Percentiles rank a stretch among this genome's conserved stretches.
Evolutionary conservation across 1,140 invertebrate genomes (phyloP).

Genomic region (Odontomachus brunneus): DNA sequence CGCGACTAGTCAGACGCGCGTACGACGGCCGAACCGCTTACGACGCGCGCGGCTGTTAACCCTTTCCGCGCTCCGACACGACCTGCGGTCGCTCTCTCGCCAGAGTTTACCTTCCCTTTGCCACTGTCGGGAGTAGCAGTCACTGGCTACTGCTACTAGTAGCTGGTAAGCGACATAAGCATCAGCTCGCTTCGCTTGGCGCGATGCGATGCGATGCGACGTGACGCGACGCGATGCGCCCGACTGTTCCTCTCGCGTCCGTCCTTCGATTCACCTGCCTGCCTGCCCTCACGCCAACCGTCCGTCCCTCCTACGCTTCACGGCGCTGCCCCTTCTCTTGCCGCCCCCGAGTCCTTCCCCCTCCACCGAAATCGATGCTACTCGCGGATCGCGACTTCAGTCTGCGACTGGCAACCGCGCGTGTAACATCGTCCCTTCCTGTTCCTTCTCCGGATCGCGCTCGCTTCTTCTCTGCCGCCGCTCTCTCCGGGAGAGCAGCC

Average conservation of each 20-base stretch:
- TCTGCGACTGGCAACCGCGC: slow-evolving; percentile 77
- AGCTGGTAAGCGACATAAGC: slow-evolving; percentile 45
- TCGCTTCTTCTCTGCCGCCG: not conserved
- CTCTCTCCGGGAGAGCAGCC: too few species aligned
- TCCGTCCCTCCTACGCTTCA: slow-evolving; percentile 63
- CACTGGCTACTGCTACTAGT: not conserved
- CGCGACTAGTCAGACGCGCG: slow-evolving; percentile 16
- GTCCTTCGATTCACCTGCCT: slow-evolving; percentile 52
- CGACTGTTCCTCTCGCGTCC: slow-evolving; percentile 66
- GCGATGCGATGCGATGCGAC: slow-evolving; percentile 3
- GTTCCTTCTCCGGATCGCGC: slow-evolving; percentile 14
- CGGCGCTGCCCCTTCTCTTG: slow-evolving; percentile 36
- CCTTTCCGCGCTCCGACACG: not conserved
- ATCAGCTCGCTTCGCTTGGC: slow-evolving; percentile 30
- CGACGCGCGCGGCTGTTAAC: slow-evolving; percentile 1
- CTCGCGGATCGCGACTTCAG: slow-evolving; percentile 77
- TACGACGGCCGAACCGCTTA: not conserved
- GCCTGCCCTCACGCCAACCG: slow-evolving; percentile 59
- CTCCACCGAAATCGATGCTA: slow-evolving; percentile 78
- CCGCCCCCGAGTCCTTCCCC: slow-evolving; percentile 64
- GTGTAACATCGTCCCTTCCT: slow-evolving; percentile 66
- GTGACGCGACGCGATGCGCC: not conserved
- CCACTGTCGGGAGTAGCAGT: slow-evolving; percentile 11
- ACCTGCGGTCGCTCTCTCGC: slow-evolving; percentile 1
- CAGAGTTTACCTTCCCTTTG: slow-evolving; percentile 4